Conservation (phyloP, 2,888 invertebrate species). For the Allophyes oxyacanthae region DNA sequence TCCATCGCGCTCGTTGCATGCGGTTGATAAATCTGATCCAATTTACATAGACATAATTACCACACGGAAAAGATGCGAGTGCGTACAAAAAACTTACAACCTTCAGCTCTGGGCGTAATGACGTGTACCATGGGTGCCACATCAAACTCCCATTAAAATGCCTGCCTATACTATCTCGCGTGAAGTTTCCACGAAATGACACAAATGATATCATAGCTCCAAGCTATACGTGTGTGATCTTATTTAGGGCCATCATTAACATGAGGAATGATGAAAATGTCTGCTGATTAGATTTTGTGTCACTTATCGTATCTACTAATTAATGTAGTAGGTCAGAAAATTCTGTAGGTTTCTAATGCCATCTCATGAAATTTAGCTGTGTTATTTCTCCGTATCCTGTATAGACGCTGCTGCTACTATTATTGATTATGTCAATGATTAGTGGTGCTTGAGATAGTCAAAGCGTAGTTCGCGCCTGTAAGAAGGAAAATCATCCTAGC, state of each 20-base stretch:
- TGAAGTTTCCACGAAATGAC: slow-evolving; percentile 59
- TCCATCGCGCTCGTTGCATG: slow-evolving; percentile 67
- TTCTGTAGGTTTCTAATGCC: too few relatives aligned
- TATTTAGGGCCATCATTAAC: slow-evolving; percentile 30
- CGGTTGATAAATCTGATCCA: slow-evolving; percentile 81
- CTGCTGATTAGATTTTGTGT: slow-evolving; percentile 1
- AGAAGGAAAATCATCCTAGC: too few relatives aligned
- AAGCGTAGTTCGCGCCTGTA: too few relatives aligned
- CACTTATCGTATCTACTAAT: too few relatives aligned
- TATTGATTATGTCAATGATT: too few relatives aligned
- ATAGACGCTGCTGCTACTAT: too few relatives aligned
- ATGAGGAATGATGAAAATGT: slow-evolving; percentile 20
- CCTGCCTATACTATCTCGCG: slow-evolving; percentile 57
- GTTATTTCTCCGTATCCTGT: too few relatives aligned
- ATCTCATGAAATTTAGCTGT: too few relatives aligned
- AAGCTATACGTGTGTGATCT: slow-evolving; percentile 45
- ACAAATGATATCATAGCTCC: slow-evolving; percentile 62
- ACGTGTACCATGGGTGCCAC: slow-evolving; percentile 67
- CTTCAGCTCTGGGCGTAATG: slow-evolving; percentile 61
- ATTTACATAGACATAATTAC: slow-evolving; percentile 85
- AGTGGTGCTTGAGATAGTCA: too few relatives aligned
- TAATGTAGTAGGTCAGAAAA: too few relatives aligned
- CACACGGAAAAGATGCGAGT: slow-evolving; percentile 59
- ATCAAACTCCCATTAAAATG: slow-evolving; percentile 81
- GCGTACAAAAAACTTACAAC: slow-evolving; percentile 50